Conservation (phyloP, 2,797 vertebrate genomes). For the Pelobates cultripes region DNA sequence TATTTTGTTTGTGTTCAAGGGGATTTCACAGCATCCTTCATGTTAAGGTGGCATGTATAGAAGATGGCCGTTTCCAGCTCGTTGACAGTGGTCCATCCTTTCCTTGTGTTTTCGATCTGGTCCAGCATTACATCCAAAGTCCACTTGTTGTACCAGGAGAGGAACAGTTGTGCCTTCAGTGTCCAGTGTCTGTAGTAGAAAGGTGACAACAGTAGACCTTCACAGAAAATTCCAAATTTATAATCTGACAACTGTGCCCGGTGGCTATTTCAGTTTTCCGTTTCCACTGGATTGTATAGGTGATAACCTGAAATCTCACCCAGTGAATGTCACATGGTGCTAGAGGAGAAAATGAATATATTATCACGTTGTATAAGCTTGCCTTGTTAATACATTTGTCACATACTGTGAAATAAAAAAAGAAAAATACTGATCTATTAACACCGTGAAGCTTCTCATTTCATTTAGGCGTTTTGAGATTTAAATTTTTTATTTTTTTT, state of each 20-base stretch:
- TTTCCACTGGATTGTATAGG: neutral
- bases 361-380: no score
- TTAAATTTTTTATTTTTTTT: no score
- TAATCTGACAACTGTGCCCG: neutral
- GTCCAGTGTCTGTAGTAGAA: constrained; percentile 11
- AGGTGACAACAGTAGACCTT: neutral
- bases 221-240: no score
- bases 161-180: constrained; percentile 78
- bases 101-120: constrained; percentile 76
- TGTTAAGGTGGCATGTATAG: constrained; percentile 78
- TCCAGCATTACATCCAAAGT: constrained; percentile 79
- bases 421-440: no score
- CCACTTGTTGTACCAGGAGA: constrained; percentile 78
- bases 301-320: no score
- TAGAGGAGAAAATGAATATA: no score
- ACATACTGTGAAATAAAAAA: no score
- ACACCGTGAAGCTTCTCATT: no score
- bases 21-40: constrained; percentile 85
- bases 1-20: constrained; percentile 60
- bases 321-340: no score
- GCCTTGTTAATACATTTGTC: no score
- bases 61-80: constrained; percentile 78
- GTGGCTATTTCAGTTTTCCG: neutral
- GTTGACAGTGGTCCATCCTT: constrained; percentile 65
- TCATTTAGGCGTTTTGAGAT: no score